phyloP scores from a whole-genome alignment of 2,113 vertebrate species.

The Aptenodytes forsteri region DNA sequence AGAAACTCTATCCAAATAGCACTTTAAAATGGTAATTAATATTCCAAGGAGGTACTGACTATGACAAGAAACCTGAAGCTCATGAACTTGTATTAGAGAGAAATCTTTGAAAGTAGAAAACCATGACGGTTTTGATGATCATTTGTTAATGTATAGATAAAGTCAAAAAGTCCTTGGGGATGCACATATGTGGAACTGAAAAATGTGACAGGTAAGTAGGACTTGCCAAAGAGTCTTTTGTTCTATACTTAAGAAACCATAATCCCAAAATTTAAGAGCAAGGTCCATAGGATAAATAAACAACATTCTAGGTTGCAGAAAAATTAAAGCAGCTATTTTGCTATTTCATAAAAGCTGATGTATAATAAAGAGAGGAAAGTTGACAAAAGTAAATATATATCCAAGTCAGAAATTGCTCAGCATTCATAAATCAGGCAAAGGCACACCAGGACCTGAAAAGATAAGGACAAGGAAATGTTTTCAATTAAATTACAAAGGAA shows the following conservation, averaged over 20 bases:
- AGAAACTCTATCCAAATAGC: neutral
- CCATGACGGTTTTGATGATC: neutral
- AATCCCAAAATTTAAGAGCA: neutral
- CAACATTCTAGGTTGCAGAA: neutral
- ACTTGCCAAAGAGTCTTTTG: neutral
- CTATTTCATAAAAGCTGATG: neutral
- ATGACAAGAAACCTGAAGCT: neutral
- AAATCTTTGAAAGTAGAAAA: neutral
- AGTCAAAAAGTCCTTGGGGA: neutral
- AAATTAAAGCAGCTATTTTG: neutral
- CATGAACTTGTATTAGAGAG: neutral
- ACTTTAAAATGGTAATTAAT: neutral
- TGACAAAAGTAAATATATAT: neutral
- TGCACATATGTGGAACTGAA: neutral
- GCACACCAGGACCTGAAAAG: neutral
- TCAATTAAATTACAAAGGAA: neutral
- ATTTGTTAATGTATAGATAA: neutral
- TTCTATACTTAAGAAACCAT: neutral
- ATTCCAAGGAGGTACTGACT: neutral
- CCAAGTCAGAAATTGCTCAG: neutral
- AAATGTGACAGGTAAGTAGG: neutral
- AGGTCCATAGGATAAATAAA: neutral
- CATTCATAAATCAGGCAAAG: neutral
- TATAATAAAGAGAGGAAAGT: neutral
- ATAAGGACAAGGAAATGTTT: neutral